phyloP scores from a whole-genome alignment of 2,113 vertebrate species.

The Triplophysa siluroides region DNA sequence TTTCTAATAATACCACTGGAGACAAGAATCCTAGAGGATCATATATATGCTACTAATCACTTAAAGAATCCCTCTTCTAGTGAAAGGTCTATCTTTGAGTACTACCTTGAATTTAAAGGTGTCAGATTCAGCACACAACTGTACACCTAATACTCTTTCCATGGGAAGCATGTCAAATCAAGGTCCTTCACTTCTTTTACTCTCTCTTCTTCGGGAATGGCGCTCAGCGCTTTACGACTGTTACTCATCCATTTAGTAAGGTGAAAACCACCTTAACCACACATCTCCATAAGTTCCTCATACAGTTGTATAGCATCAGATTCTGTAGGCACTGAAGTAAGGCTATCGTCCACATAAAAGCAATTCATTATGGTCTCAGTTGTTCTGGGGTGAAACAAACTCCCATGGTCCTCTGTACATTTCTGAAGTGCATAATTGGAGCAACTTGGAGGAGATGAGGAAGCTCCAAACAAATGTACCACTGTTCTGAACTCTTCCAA shows the following conservation, averaged over 20 bases:
- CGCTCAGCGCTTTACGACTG: not conserved
- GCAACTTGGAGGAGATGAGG: not conserved
- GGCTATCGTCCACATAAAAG: not conserved
- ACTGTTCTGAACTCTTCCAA: conserved; percentile 7
- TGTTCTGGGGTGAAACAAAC: not conserved
- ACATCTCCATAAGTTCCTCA: not conserved
- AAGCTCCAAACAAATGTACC: too few relatives aligned
- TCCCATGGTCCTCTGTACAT: not conserved
- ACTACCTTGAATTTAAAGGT: conserved; percentile 3
- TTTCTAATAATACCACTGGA: not conserved
- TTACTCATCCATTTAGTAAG: conserved; percentile 10
- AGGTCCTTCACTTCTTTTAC: not conserved
- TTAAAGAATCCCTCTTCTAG: conserved; percentile 26
- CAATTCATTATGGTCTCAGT: too few relatives aligned
- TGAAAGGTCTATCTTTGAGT: not conserved
- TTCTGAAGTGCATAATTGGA: conserved; percentile 1
- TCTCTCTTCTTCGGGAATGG: not conserved
- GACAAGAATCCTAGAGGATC: conserved; percentile 33
- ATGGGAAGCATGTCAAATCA: not conserved
- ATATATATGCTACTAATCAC: conserved; percentile 27
- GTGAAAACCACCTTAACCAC: not conserved
- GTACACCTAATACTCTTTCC: not conserved
- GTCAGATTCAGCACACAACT: conserved; percentile 16
- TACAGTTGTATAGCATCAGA: too few relatives aligned
- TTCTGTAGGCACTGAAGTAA: not conserved